A percentile compares a stretch with the other conserved stretches of the same genome.
Conservation (phyloP, 2,888 invertebrate genomes). For the Griposia aprilina region DNA sequence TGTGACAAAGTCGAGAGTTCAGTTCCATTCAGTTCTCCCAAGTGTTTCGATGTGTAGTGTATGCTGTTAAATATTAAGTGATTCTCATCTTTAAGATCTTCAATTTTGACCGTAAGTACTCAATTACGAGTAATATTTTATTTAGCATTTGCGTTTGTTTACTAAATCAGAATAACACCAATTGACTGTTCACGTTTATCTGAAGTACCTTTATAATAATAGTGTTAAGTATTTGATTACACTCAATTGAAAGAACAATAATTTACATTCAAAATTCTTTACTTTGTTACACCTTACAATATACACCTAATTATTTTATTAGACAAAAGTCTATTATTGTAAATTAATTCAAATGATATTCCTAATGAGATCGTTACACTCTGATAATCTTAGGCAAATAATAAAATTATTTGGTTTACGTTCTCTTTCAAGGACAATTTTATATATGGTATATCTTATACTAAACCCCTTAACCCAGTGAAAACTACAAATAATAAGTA, state of each 20-base stretch:
- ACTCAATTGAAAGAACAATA: conserved; percentile 36
- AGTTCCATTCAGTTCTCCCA: conserved; percentile 31
- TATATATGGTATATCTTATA: neutral
- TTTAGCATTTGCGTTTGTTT: conserved; percentile 24
- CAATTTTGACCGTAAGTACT: conserved; percentile 53
- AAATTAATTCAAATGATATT: conserved; percentile 49
- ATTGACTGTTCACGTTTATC: conserved; percentile 37
- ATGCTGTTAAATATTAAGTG: conserved; percentile 5
- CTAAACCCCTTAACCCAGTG: neutral
- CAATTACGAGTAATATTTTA: conserved; percentile 2
- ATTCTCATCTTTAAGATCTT: neutral
- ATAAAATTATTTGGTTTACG: conserved; percentile 22
- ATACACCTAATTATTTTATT: conserved; percentile 8
- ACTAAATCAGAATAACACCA: conserved; percentile 17
- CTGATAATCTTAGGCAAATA: conserved; percentile 47
- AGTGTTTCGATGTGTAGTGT: conserved; percentile 46
- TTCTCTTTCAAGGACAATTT: conserved; percentile 24
- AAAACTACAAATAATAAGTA: conserved; percentile 10
- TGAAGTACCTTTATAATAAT: conserved; percentile 6
- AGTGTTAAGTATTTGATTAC: conserved; percentile 28
- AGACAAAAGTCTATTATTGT: conserved; percentile 19
- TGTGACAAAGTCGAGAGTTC: conserved; percentile 37
- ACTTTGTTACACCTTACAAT: conserved; percentile 21
- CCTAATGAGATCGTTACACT: conserved; percentile 63
- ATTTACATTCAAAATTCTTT: conserved; percentile 21